These are phyloP conservation scores for Bombus sibiricus DNA, from an alignment of 1,140 invertebrate genomes.

Conservation along the genomic window DNA sequence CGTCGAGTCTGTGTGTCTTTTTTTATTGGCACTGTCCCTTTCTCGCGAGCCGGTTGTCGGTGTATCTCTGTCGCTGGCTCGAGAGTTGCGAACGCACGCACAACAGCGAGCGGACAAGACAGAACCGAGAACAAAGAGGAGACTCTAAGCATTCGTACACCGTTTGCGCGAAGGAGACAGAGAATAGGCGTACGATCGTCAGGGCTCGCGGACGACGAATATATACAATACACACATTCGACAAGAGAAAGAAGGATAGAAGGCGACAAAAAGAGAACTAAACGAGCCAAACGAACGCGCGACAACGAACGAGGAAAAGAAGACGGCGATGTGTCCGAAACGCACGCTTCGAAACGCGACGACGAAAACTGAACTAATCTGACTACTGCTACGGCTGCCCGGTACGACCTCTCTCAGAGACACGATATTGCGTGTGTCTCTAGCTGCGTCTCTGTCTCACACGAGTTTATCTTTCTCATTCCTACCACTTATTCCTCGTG, in stretches of 20 bases:
- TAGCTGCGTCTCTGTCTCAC: constrained; percentile 27
- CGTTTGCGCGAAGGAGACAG: background rate
- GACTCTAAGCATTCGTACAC: no score
- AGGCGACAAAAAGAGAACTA: background rate
- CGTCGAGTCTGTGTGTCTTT: constrained; percentile 11
- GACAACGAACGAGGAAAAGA: background rate
- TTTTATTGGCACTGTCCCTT: constrained; percentile 11
- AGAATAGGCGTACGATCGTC: no score
- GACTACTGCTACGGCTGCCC: background rate
- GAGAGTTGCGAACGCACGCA: constrained; percentile 3
- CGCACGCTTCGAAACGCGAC: background rate
- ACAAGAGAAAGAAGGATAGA: background rate
- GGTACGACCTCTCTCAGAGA: constrained; percentile 3
- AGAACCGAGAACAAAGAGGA: no score
- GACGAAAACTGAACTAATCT: constrained; percentile 41
- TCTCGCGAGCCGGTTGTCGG: no score
- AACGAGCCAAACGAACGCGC: background rate
- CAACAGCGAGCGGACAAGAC: background rate
- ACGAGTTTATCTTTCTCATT: background rate
- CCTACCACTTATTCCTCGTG: constrained; percentile 64
- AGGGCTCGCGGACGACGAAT: no score
- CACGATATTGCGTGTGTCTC: constrained; percentile 30
- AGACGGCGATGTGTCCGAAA: background rate
- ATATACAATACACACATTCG: no score
- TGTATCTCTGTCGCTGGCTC: constrained; percentile 6